These are phyloP conservation scores for Hydractinia echinata DNA, from an alignment of 30 jellyfish, hydroid and myxozoan genomes.

Conservation along the genomic window DNA sequence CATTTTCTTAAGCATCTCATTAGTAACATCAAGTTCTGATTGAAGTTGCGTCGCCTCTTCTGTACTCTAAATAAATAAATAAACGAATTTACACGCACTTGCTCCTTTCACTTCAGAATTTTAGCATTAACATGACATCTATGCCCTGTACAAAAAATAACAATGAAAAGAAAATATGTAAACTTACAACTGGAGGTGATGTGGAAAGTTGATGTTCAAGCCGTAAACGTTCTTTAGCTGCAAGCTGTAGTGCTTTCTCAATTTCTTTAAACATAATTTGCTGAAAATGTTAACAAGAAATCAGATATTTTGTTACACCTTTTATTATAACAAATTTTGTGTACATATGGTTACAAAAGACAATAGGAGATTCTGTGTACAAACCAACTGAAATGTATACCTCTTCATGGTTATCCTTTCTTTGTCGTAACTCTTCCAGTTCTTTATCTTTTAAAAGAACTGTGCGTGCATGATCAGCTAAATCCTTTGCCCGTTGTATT, in stretches of 20 bases:
- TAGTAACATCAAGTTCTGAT: background rate
- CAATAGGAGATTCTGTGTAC: background rate
- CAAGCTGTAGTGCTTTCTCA: slow-evolving; percentile 27
- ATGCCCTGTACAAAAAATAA: too few species aligned
- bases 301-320: background rate
- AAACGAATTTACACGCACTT: too few species aligned
- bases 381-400: background rate
- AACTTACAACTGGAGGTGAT: slow-evolving; percentile 25
- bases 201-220: slow-evolving; percentile 34
- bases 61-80: too few species aligned
- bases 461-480: slow-evolving; percentile 76
- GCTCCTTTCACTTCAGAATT: too few species aligned
- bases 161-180: background rate
- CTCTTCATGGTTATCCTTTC: slow-evolving; percentile 12
- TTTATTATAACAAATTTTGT: background rate
- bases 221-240: slow-evolving; percentile 44
- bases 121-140: too few species aligned
- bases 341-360: background rate
- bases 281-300: background rate
- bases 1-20: background rate
- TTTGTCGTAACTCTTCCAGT: slow-evolving; percentile 33
- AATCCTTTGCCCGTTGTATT: slow-evolving; percentile 77
- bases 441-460: slow-evolving; percentile 65
- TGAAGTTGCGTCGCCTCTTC: background rate
- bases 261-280: slow-evolving; percentile 13